phyloP scores from a whole-genome alignment of 2,888 invertebrate species.

The Agrochola lota region DNA sequence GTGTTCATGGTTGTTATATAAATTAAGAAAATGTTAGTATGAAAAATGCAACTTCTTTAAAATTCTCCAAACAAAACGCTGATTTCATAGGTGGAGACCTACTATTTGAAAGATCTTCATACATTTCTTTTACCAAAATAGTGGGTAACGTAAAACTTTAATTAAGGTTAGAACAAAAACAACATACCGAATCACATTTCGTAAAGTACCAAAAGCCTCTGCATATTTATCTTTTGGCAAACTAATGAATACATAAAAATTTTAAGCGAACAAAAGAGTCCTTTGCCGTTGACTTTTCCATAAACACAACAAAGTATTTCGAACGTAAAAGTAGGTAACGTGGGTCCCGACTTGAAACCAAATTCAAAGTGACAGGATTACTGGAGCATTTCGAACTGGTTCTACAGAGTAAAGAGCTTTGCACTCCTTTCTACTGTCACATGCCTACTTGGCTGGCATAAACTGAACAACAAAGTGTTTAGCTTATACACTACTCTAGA shows the following conservation, averaged over 20 bases:
- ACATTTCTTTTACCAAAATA: not conserved
- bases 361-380: conserved; percentile 84
- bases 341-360: conserved; percentile 73
- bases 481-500: conserved; percentile 34
- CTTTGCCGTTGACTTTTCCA: conserved; percentile 71
- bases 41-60: no score
- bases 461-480: conserved; percentile 63
- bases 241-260: conserved; percentile 66
- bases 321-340: conserved; percentile 79
- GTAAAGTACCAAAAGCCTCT: conserved; percentile 27
- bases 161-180: not conserved
- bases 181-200: not conserved
- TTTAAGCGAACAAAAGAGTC: conserved; percentile 65
- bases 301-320: conserved; percentile 80
- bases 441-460: conserved; percentile 60
- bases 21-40: no score
- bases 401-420: conserved; percentile 70
- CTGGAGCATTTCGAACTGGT: conserved; percentile 74
- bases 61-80: no score
- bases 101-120: not conserved
- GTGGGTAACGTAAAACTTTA: no score
- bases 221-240: conserved; percentile 50
- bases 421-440: conserved; percentile 65
- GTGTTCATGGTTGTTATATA: no score
- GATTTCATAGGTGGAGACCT: no score